These are phyloP conservation scores for Chromobotia macracanthus DNA, from an alignment of 2,797 vertebrate genomes.

Conservation along the genomic window DNA sequence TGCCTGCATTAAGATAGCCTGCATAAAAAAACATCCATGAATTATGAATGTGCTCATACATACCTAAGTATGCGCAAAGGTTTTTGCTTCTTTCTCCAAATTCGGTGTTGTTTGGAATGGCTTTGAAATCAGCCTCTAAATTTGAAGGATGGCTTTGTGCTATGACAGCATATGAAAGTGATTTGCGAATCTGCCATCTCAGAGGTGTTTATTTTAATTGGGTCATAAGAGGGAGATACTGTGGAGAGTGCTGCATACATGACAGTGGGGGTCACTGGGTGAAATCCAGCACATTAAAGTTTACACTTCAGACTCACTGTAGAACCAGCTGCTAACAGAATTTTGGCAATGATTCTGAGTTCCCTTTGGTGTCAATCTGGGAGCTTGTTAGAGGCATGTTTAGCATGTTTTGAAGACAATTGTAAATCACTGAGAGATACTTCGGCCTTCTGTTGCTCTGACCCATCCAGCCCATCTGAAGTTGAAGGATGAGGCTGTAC, in stretches of 20 bases:
- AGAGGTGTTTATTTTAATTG: conserved; percentile 46
- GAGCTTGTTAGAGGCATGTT: neutral
- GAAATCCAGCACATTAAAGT: neutral
- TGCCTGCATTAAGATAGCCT: conserved; percentile 37
- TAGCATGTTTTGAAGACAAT: neutral
- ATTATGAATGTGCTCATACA: conserved; percentile 54
- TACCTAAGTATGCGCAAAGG: conserved; percentile 8
- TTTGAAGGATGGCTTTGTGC: conserved; percentile 33
- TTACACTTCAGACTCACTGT: conserved; percentile 27
- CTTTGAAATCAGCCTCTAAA: conserved; percentile 35
- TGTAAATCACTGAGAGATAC: neutral
- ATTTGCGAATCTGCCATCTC: conserved; percentile 28
- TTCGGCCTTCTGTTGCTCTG: neutral
- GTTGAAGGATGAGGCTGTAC: neutral
- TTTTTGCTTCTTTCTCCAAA: conserved; percentile 24
- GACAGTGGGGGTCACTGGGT: neutral
- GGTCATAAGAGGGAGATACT: conserved; percentile 14
- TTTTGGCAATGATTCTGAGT: neutral
- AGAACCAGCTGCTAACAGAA: conserved; percentile 1
- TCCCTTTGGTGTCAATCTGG: neutral
- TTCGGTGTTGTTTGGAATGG: conserved; percentile 32
- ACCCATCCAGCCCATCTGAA: conserved; percentile 11
- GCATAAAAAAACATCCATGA: conserved; percentile 27
- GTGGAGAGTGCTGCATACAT: neutral
- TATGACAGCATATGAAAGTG: neutral